These are phyloP conservation scores for Oxytorus armatus DNA, from an alignment of 2,888 invertebrate genomes.

Conservation along the genomic window DNA sequence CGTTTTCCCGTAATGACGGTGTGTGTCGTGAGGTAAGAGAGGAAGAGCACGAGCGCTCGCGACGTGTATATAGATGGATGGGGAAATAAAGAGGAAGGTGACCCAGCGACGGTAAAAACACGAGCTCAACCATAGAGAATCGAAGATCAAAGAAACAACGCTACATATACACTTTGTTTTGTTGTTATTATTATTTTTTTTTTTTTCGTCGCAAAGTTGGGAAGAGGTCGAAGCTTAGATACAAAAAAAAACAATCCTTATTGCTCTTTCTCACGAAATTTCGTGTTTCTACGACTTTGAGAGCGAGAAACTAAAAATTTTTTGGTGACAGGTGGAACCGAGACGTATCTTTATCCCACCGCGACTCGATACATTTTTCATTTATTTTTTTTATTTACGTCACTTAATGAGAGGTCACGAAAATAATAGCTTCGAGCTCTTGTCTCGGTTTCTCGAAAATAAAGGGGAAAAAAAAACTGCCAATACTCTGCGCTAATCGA, in stretches of 20 bases:
- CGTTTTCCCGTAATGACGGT: constrained; percentile 79
- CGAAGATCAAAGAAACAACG: constrained; percentile 54
- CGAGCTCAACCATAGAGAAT: constrained; percentile 39
- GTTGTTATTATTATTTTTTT: constrained; percentile 2
- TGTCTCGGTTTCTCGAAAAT: no score
- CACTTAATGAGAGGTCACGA: no score
- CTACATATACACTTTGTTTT: background rate
- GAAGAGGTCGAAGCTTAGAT: no score
- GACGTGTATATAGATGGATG: constrained; percentile 10
- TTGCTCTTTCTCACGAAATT: constrained; percentile 41
- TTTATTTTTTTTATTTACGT: background rate
- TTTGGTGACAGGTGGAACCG: constrained; percentile 66
- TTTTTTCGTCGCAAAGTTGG: background rate
- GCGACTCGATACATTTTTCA: constrained; percentile 49
- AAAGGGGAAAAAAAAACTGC: no score
- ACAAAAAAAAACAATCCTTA: no score
- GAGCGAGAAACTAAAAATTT: constrained; percentile 13
- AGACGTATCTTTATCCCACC: constrained; percentile 66
- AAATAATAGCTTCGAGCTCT: no score
- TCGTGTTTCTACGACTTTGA: constrained; percentile 45
- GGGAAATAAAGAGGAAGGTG: constrained; percentile 44
- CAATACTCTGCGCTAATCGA: no score
- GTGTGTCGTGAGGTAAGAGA: constrained; percentile 64
- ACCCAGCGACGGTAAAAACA: constrained; percentile 36
- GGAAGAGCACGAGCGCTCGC: constrained; percentile 24